Conservation (phyloP, 2,113 vertebrate species). For the Rhea pennata region DNA sequence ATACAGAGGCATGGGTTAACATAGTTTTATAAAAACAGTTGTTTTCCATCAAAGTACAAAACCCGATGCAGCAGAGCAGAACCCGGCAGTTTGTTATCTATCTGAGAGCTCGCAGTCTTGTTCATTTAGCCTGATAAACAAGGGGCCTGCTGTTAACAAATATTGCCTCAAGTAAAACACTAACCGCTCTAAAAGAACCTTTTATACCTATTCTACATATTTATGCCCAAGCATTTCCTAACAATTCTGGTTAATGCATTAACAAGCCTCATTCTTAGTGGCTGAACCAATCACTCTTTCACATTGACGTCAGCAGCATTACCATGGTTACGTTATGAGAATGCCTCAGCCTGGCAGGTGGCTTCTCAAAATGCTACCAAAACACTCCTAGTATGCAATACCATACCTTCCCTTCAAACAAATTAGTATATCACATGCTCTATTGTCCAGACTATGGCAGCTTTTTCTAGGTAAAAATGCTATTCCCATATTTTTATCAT, state of each 20-base stretch:
- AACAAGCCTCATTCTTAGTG: neutral
- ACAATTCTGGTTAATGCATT: constrained; percentile 14
- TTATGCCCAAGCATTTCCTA: constrained; percentile 44
- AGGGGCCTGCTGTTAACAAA: constrained; percentile 59
- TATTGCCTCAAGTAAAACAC: constrained; percentile 24
- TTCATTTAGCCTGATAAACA: neutral
- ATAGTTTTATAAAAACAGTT: neutral
- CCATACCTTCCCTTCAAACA: constrained; percentile 8
- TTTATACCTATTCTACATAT: constrained; percentile 52
- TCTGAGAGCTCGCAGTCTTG: neutral
- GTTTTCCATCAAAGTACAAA: constrained; percentile 30
- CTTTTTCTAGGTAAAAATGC: neutral
- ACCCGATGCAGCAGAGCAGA: constrained; percentile 26
- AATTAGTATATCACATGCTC: neutral
- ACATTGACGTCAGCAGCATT: constrained; percentile 14
- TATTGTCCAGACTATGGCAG: neutral
- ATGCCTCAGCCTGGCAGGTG: constrained; percentile 62
- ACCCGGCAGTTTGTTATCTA: constrained; percentile 30
- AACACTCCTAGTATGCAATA: constrained; percentile 1
- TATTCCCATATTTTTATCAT: neutral
- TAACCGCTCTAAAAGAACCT: constrained; percentile 23
- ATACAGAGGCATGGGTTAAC: neutral
- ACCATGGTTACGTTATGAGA: constrained; percentile 58
- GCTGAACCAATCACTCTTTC: constrained; percentile 27
- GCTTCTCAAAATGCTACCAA: constrained; percentile 25